phyloP scores from a whole-genome alignment of 2,888 invertebrate genomes.

The Thysanoteuthis rhombus region DNA sequence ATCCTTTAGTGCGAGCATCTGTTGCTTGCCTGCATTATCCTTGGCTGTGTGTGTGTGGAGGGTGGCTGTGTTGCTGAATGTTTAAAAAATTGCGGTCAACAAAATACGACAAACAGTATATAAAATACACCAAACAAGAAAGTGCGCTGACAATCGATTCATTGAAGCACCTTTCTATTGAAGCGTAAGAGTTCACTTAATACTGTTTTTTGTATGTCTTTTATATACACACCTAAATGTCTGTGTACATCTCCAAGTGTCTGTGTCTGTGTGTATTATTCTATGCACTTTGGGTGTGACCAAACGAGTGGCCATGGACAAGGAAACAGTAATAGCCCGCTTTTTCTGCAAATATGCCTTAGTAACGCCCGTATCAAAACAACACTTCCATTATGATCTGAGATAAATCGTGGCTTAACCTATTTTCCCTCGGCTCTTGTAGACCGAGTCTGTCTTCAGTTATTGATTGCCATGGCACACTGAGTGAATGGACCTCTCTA shows the following conservation, averaged over 20 bases:
- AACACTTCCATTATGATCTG: background rate
- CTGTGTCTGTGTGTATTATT: background rate
- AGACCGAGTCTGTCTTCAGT: background rate
- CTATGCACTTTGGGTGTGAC: background rate
- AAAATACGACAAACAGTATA: too few relatives aligned
- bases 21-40: too few relatives aligned
- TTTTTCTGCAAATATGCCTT: too few relatives aligned
- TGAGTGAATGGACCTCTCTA: background rate
- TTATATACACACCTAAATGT: background rate
- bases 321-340: background rate
- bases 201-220: too few relatives aligned
- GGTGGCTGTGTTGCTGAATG: too few relatives aligned
- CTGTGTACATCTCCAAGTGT: background rate
- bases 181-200: too few relatives aligned
- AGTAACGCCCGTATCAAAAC: background rate
- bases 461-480: background rate
- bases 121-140: too few relatives aligned
- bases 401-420: background rate
- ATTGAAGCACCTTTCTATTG: too few relatives aligned
- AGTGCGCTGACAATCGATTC: too few relatives aligned
- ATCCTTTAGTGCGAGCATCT: too few relatives aligned
- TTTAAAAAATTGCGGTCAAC: too few relatives aligned
- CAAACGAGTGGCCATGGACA: background rate
- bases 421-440: background rate
- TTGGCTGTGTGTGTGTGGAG: too few relatives aligned